phyloP scores from a whole-genome alignment of 2,888 invertebrate species.

The Agapostemon virescens region DNA sequence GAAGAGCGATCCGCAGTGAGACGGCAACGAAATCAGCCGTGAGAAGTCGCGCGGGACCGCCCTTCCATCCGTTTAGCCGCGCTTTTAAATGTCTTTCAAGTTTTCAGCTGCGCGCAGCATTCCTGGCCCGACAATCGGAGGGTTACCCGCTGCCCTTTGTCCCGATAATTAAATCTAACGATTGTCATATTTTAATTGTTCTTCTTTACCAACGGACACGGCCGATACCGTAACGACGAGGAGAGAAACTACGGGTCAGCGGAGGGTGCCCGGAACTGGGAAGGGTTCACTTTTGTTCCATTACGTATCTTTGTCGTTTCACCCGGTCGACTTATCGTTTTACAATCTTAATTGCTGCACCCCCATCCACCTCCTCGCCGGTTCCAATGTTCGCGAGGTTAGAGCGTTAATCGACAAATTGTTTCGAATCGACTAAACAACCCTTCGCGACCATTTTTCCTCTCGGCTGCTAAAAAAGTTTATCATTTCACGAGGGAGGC shows the following conservation, averaged over 20 bases:
- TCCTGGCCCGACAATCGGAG: constrained; percentile 65
- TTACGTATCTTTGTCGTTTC: constrained; percentile 58
- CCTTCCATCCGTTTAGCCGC: constrained; percentile 69
- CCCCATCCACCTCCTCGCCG: constrained; percentile 8
- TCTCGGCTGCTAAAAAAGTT: background rate
- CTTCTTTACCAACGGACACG: constrained; percentile 69
- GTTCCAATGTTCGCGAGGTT: background rate
- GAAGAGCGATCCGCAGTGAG: constrained; percentile 42
- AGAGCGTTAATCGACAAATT: constrained; percentile 2
- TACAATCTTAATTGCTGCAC: constrained; percentile 57
- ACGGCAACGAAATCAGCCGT: constrained; percentile 65
- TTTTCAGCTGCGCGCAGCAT: constrained; percentile 76
- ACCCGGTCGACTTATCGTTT: constrained; percentile 47
- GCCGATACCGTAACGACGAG: constrained; percentile 63
- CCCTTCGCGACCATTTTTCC: constrained; percentile 1
- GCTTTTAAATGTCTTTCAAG: constrained; percentile 78
- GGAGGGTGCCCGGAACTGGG: constrained; percentile 17
- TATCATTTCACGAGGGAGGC: background rate
- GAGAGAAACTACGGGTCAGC: constrained; percentile 17
- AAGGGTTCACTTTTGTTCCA: constrained; percentile 58
- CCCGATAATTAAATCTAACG: constrained; percentile 79
- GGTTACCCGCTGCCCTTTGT: constrained; percentile 71
- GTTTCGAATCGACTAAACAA: background rate
- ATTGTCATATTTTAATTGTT: constrained; percentile 80
- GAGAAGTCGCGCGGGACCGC: constrained; percentile 47